These are phyloP conservation scores for Boulengeromyrus knoepffleri DNA, from an alignment of 2,113 vertebrate species.

Conservation along the genomic window DNA sequence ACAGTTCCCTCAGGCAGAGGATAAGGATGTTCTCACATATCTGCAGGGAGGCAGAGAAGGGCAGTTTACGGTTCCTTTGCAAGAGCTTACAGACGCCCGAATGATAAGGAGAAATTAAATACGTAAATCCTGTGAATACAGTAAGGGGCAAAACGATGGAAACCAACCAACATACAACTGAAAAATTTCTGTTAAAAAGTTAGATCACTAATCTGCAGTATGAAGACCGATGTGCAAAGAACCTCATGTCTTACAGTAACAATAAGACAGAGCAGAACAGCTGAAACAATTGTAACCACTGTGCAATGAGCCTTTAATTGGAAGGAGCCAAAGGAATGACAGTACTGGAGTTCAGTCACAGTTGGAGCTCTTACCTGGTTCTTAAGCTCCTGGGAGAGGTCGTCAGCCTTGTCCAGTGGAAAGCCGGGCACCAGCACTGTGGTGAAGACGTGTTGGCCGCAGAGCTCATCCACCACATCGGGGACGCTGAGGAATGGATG, in stretches of 20 bases:
- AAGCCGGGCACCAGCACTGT: slow-evolving; percentile 81
- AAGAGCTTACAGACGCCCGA: neutral
- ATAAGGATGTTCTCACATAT: slow-evolving; percentile 87
- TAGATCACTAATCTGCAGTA: neutral
- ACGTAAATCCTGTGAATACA: neutral
- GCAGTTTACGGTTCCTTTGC: neutral
- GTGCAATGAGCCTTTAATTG: neutral
- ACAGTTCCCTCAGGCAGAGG: slow-evolving; percentile 85
- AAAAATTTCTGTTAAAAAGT: neutral
- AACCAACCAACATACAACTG: neutral
- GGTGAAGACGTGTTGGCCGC: slow-evolving; percentile 77
- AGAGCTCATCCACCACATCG: slow-evolving; percentile 77
- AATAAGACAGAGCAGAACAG: neutral
- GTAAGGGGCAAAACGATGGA: neutral
- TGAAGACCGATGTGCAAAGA: neutral
- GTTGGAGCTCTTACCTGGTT: slow-evolving; percentile 68
- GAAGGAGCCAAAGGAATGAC: neutral
- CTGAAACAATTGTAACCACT: neutral
- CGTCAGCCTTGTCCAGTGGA: slow-evolving; percentile 78
- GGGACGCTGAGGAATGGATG: slow-evolving; percentile 86
- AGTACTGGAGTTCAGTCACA: neutral
- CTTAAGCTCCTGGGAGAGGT: slow-evolving; percentile 77
- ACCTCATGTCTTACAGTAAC: neutral
- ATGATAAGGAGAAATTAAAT: neutral
- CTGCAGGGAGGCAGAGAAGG: slow-evolving; percentile 48